Percentiles rank a stretch among this genome's conserved stretches.
phyloP scores from a whole-genome alignment of 2,113 vertebrate species.

The Spizaetus ornatus region DNA sequence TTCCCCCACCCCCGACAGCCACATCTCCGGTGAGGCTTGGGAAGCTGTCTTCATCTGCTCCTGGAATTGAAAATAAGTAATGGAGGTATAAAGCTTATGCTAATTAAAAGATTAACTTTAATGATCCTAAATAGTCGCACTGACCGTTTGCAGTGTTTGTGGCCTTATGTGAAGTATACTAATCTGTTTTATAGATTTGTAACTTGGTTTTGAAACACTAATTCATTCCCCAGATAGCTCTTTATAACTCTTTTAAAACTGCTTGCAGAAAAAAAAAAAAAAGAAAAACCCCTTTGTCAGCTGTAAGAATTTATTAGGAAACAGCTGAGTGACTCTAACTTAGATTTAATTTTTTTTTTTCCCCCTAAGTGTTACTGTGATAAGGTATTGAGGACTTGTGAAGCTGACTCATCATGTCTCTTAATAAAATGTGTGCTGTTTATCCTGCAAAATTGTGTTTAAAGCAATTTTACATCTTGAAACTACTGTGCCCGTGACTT shows the following conservation, averaged over 20 bases:
- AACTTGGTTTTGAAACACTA: conserved; percentile 53
- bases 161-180: conserved; percentile 53
- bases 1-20: background rate
- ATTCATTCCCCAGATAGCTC: conserved; percentile 30
- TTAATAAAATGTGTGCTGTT: background rate
- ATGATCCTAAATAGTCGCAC: conserved; percentile 10
- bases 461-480: background rate
- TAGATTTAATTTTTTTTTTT: background rate
- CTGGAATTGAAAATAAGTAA: background rate
- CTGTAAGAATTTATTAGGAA: background rate
- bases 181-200: conserved; percentile 65
- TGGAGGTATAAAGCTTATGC: background rate
- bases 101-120: conserved; percentile 44
- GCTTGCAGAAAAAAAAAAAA: background rate
- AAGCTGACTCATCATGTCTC: background rate
- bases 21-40: background rate
- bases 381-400: background rate
- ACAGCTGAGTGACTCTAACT: conserved; percentile 26
- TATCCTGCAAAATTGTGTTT: background rate
- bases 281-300: background rate
- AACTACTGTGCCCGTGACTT: background rate
- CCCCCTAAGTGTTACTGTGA: background rate
- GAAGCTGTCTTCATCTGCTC: background rate
- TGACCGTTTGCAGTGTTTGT: conserved; percentile 46
- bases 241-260: conserved; percentile 9